Base-by-base conservation (phyloP, 2,888 invertebrate genomes). In the Drosophila mulleri region DNA sequence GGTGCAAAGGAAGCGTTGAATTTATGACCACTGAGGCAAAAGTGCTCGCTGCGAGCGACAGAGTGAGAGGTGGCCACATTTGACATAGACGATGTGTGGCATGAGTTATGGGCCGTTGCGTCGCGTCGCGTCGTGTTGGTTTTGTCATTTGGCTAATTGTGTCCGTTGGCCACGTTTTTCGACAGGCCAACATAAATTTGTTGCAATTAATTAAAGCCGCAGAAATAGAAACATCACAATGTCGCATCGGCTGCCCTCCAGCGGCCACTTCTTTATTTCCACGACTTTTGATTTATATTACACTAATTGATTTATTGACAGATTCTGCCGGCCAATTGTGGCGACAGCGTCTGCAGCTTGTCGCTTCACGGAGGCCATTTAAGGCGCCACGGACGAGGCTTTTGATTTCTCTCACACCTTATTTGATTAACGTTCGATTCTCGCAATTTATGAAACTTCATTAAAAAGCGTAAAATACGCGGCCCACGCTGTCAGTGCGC, bases 91-190 rank as follows among this genome's bases (percentile, higher is more conserved):
- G 67, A 67, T 69, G 70, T 63, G 72, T 63, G 71, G 64, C 67
- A 85, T 87, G 78, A 87, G 73, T 80, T 86, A 81, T 80, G 78
- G 52, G 81, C 61, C 74, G 47, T 54, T 61, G 75, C 67, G 60
- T 67, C 79, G 80, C 67, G 60, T 56, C 59, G 75, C 67, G 60
- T 67, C 79, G 80, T 82, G 82, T 78, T 68, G 74, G 70, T 64
- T 83, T 83, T 88, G 88, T 86, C 86, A 85, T 85, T 85, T 83
- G 77, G 88, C 86, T 86, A 86, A 86, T 86, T 86, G 86, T 85
- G 83, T 77, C 84, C 85, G 81, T 82, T 77, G 85, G 88, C 86
- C 74, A 73, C 41, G 57, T 58, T 78, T 82, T 82, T 76, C 71
- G 69, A 63, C 72, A 68, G 71, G 72, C 76, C 67, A 72, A 72